Evolutionary conservation across 1,140 invertebrate genomes (phyloP).

Genomic region (Hydropsyche tenuis): DNA sequence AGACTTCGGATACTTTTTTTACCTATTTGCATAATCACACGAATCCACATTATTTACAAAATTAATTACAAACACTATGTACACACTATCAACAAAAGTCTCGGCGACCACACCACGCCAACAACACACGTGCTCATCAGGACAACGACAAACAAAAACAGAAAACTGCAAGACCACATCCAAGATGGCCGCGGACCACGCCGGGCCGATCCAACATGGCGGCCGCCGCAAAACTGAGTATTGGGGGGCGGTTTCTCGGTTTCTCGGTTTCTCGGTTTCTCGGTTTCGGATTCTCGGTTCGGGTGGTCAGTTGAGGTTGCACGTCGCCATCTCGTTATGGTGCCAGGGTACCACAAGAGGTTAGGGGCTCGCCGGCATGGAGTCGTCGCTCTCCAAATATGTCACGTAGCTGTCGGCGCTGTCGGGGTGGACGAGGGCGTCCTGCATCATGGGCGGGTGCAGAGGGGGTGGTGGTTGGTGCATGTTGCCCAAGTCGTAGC

Average conservation of each 20-base stretch:
- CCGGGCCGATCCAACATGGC: background rate
- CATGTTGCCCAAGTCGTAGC: slow-evolving; percentile 77
- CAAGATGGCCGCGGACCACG: background rate
- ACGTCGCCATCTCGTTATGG: slow-evolving; percentile 47
- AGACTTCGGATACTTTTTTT: slow-evolving; percentile 5
- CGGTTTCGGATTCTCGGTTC: background rate
- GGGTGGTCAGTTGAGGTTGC: slow-evolving; percentile 48
- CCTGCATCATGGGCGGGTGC: slow-evolving; percentile 66
- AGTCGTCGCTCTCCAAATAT: slow-evolving; percentile 87
- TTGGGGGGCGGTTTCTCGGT: background rate
- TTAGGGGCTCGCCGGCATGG: slow-evolving; percentile 72
- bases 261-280: background rate
- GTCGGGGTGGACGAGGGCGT: slow-evolving; percentile 71
- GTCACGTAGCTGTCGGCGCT: slow-evolving; percentile 89
- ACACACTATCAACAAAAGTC: slow-evolving; percentile 34
- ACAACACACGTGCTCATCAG: too few relatives aligned
- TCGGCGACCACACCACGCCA: too few relatives aligned
- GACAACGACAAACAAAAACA: too few relatives aligned
- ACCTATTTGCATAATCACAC: slow-evolving; percentile 38
- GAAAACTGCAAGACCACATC: too few relatives aligned
- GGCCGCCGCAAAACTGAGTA: background rate
- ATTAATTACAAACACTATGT: slow-evolving; percentile 33
- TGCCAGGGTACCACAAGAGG: slow-evolving; percentile 49
- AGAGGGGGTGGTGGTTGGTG: slow-evolving; percentile 67
- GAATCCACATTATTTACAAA: slow-evolving; percentile 34